Evolutionary conservation across 2,797 vertebrate species (phyloP).

Genomic region (Gouania willdenowi): DNA sequence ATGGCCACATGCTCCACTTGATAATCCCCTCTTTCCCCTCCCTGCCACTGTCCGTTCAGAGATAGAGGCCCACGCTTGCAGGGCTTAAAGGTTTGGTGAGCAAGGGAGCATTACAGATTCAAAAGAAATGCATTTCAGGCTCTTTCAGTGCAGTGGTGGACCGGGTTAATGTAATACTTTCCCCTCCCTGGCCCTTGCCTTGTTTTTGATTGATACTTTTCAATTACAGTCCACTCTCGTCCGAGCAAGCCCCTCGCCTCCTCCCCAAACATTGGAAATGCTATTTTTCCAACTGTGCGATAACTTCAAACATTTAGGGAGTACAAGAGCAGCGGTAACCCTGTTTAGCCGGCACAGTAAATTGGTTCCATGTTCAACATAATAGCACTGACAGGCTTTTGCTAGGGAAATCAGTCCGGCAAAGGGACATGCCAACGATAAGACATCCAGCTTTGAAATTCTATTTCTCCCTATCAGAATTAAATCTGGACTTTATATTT

Average conservation of each 20-base stretch:
- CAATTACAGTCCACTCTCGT: conserved; percentile 97
- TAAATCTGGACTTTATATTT: conserved; percentile 99
- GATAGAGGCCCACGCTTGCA: conserved; percentile 51
- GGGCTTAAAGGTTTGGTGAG: conserved; percentile 69
- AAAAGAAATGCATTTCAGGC: conserved; percentile 74
- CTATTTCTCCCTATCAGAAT: conserved; percentile 99
- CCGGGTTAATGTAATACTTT: conserved; percentile 80
- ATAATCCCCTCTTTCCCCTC: conserved; percentile 64
- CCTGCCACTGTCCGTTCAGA: conserved; percentile 38
- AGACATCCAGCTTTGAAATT: conserved; percentile 99
- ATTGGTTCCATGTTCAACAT: conserved; percentile 99
- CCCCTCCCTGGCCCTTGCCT: conserved; percentile 77
- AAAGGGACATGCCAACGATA: conserved; percentile 96
- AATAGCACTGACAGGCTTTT: conserved; percentile 98
- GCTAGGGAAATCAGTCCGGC: conserved; percentile 99
- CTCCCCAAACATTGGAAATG: conserved; percentile 90
- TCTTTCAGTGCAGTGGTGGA: conserved; percentile 57
- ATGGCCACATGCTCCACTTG: conserved; percentile 76
- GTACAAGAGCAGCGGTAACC: conserved; percentile 88
- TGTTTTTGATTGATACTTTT: conserved; percentile 99
- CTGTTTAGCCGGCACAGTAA: conserved; percentile 97
- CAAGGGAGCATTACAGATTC: conserved; percentile 75
- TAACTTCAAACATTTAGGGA: conserved; percentile 98
- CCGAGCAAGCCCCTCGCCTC: conserved; percentile 49
- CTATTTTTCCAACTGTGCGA: conserved; percentile 83